Conservation (phyloP, 2,888 invertebrate species). For the Atrina japonica region DNA sequence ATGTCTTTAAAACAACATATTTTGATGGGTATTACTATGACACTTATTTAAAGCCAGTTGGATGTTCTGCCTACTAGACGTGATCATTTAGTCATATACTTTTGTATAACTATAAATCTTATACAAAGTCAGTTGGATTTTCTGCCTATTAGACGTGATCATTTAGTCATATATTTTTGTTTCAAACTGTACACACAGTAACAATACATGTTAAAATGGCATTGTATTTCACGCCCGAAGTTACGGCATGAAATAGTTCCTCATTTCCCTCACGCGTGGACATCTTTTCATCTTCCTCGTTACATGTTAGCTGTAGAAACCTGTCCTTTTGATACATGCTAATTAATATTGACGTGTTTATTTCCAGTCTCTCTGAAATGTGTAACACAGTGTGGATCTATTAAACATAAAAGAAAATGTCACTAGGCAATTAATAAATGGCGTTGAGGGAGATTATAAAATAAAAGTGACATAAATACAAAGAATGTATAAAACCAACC, state of each 20-base stretch:
- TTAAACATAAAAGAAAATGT: slow-evolving; percentile 28
- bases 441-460: slow-evolving; percentile 16
- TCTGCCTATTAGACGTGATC: too few relatives aligned
- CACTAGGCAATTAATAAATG: slow-evolving; percentile 41
- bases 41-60: too few relatives aligned
- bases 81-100: too few relatives aligned
- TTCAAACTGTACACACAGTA: neutral
- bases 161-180: too few relatives aligned
- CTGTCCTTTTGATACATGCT: slow-evolving; percentile 19
- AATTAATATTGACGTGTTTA: slow-evolving; percentile 35
- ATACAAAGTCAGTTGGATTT: too few relatives aligned
- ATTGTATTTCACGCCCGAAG: neutral
- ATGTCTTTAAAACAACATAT: too few relatives aligned
- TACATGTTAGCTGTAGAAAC: neutral
- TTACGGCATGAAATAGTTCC: neutral
- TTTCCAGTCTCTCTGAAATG: slow-evolving; percentile 31
- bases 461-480: neutral
- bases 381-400: slow-evolving; percentile 32
- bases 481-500: slow-evolving; percentile 10
- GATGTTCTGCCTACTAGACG: too few relatives aligned
- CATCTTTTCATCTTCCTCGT: neutral
- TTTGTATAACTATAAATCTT: too few relatives aligned
- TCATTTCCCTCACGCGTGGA: slow-evolving; percentile 2
- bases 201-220: neutral
- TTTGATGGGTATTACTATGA: too few relatives aligned